phyloP scores from a whole-genome alignment of 2,797 vertebrate genomes.

The Acrossocheilus fasciatus region DNA sequence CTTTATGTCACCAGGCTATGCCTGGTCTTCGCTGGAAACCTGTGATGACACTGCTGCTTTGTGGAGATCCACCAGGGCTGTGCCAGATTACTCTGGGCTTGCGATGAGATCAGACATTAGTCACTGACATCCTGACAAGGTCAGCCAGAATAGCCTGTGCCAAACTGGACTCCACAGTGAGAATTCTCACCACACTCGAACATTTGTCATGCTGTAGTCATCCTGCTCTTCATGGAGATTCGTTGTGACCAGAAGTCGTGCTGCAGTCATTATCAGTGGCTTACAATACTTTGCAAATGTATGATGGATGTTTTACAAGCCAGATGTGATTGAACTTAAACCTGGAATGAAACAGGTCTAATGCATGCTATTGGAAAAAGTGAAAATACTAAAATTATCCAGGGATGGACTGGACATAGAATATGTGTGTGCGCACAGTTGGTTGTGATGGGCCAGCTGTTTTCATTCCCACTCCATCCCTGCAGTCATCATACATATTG shows the following conservation, averaged over 20 bases:
- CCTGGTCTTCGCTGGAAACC: conserved; percentile 63
- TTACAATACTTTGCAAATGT: conserved; percentile 1
- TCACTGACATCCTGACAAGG: conserved; percentile 72
- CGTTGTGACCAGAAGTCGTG: background rate
- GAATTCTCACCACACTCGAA: conserved; percentile 51
- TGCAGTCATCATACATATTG: conserved; percentile 21
- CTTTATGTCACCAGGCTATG: conserved; percentile 59
- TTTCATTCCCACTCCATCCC: conserved; percentile 8
- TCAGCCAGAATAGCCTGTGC: conserved; percentile 71
- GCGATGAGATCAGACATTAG: conserved; percentile 57
- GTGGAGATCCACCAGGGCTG: conserved; percentile 57
- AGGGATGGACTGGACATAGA: background rate
- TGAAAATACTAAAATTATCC: background rate
- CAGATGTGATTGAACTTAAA: background rate
- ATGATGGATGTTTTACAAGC: conserved; percentile 12
- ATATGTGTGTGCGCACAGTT: background rate
- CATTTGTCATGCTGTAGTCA: conserved; percentile 39
- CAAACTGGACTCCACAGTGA: conserved; percentile 61
- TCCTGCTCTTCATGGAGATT: conserved; percentile 23
- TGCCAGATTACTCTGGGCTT: conserved; percentile 68
- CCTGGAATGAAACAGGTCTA: background rate
- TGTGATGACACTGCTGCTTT: conserved; percentile 63
- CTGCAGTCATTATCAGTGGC: background rate
- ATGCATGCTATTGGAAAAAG: background rate
- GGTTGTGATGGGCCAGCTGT: conserved; percentile 7